These are phyloP conservation scores for Megastigmus dorsalis DNA, from an alignment of 2,888 invertebrate genomes.

Conservation along the genomic window DNA sequence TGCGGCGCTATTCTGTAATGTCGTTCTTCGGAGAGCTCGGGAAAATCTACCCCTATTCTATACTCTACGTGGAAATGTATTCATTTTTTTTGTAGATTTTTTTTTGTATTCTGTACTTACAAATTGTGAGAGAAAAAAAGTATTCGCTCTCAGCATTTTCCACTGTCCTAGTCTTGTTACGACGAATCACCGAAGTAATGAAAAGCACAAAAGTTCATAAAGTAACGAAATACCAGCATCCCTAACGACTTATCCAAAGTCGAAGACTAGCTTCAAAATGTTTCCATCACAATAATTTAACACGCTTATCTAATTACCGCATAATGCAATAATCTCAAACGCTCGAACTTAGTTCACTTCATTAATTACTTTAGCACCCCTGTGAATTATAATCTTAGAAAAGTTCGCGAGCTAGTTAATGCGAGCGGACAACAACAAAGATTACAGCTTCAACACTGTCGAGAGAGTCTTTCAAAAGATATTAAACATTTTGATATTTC, in stretches of 20 bases:
- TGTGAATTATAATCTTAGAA: background rate
- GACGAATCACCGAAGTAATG: background rate
- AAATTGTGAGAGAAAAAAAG: background rate
- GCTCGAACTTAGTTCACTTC: background rate
- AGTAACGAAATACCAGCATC: background rate
- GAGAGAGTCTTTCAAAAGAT: too few species aligned
- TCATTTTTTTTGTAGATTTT: background rate
- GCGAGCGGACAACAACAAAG: background rate
- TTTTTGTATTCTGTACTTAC: background rate
- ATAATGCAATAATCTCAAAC: background rate
- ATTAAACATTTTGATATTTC: too few species aligned
- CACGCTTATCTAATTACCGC: background rate
- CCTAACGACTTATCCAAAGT: constrained; percentile 21
- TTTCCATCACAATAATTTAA: background rate
- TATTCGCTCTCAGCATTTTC: background rate
- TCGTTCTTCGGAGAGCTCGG: too few species aligned
- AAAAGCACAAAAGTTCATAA: background rate
- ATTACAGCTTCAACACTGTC: too few species aligned
- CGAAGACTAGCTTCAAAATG: constrained; percentile 2
- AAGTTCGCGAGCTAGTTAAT: constrained; percentile 4
- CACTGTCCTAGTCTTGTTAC: background rate
- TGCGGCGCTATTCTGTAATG: too few species aligned
- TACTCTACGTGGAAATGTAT: too few species aligned
- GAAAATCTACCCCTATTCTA: too few species aligned
- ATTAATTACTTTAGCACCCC: background rate